Percentiles rank a stretch among this genome's conserved stretches.
Evolutionary conservation across 2,888 invertebrate genomes (phyloP).

Genomic region (Pachliopta kotzebuea): DNA sequence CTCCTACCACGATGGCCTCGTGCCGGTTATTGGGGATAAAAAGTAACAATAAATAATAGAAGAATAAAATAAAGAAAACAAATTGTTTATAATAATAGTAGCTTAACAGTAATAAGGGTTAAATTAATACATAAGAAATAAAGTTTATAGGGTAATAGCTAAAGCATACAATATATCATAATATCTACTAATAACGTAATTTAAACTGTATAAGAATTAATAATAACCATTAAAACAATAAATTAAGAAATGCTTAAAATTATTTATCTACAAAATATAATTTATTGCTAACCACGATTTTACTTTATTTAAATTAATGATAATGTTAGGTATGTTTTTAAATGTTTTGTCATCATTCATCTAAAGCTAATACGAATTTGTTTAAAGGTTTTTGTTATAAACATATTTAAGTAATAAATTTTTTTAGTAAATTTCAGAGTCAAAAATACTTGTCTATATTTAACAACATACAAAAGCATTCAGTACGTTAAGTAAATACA

Average conservation of each 20-base stretch:
- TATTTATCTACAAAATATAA: conserved; percentile 24
- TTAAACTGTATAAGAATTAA: conserved; percentile 33
- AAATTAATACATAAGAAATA: no score
- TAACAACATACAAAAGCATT: no score
- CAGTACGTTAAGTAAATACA: no score
- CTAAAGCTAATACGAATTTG: background rate
- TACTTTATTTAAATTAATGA: conserved; percentile 12
- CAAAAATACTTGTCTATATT: no score
- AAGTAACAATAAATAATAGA: no score
- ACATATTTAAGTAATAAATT: no score
- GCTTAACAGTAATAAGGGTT: no score
- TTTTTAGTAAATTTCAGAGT: no score
- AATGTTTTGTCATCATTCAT: background rate
- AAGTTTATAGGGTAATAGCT: background rate
- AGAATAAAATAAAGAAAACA: no score
- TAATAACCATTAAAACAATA: conserved; percentile 30
- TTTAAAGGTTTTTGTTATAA: background rate
- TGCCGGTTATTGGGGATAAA: no score
- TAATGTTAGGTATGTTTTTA: background rate
- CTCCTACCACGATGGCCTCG: no score
- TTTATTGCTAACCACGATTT: conserved; percentile 9
- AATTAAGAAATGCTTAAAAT: conserved; percentile 22
- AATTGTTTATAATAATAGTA: no score
- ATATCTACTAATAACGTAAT: conserved; percentile 26
- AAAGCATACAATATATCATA: conserved; percentile 24